A percentile compares a stretch with the other conserved stretches of the same genome.
phyloP scores from a whole-genome alignment of 30 jellyfish, hydroid and myxozoan species.

The Aurelia aurita region DNA sequence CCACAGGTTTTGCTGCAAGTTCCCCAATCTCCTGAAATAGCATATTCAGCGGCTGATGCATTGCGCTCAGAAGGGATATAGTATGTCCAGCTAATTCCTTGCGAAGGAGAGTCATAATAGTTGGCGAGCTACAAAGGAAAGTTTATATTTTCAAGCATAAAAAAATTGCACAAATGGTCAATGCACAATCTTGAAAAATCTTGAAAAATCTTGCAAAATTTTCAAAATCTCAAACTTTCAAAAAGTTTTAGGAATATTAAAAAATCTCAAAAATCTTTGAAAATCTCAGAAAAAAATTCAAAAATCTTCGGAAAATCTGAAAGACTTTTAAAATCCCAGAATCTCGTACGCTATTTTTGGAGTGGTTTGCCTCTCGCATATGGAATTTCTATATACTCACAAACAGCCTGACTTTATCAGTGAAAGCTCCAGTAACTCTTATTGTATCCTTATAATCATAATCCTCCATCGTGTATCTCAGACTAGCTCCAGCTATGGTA shows the following conservation, averaged over 20 bases:
- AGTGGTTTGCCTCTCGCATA: too few species aligned
- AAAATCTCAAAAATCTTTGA: too few species aligned
- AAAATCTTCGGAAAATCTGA: too few species aligned
- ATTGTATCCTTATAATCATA: constrained; percentile 56
- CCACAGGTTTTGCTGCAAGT: constrained; percentile 80
- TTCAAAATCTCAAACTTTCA: too few species aligned
- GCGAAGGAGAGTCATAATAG: constrained; percentile 38
- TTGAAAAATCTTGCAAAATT: background rate
- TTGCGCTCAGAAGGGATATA: constrained; percentile 38
- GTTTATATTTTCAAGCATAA: background rate
- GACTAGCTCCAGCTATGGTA: constrained; percentile 49
- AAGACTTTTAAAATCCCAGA: too few species aligned
- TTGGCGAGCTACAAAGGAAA: constrained; percentile 56
- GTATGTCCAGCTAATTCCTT: constrained; percentile 72
- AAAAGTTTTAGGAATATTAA: too few species aligned
- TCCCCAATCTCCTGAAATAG: constrained; percentile 64
- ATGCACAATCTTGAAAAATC: too few species aligned
- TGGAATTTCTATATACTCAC: constrained; percentile 1
- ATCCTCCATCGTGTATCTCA: constrained; percentile 65
- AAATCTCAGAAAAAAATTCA: too few species aligned
- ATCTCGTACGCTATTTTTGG: too few species aligned
- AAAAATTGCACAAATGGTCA: too few species aligned
- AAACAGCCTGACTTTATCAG: constrained; percentile 13
- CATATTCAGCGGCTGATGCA: constrained; percentile 40
- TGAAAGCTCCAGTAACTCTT: constrained; percentile 32